phyloP scores from a whole-genome alignment of 1,140 invertebrate species.

The Anastatus disparis region DNA sequence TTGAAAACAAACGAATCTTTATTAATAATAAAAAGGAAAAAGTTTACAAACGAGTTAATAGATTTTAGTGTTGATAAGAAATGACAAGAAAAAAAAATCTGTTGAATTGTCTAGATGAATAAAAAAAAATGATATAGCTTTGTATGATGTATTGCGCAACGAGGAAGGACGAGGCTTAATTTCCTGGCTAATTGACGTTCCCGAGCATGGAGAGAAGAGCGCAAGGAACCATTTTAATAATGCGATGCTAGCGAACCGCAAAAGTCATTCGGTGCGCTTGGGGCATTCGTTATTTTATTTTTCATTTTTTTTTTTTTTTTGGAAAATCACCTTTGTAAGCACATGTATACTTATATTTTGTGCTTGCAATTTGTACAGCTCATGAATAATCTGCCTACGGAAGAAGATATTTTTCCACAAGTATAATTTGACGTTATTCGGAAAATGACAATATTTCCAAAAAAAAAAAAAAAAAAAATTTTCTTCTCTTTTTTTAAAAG shows the following conservation, averaged over 20 bases:
- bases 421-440: neutral
- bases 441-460: slow-evolving; percentile 12
- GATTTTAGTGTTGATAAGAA: neutral
- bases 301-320: slow-evolving; percentile 1
- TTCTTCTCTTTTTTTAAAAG: neutral
- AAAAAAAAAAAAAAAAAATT: no score
- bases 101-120: neutral
- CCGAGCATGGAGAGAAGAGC: no score
- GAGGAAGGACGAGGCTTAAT: slow-evolving; percentile 21
- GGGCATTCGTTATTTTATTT: no score
- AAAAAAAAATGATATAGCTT: slow-evolving; percentile 4
- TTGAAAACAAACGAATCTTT: no score
- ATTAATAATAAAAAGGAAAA: no score
- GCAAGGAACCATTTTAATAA: slow-evolving; percentile 9
- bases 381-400: neutral
- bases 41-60: neutral
- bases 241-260: neutral
- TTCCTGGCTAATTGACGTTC: slow-evolving; percentile 21
- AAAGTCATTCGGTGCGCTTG: neutral
- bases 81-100: neutral
- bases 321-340: slow-evolving; percentile 14
- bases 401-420: slow-evolving; percentile 5
- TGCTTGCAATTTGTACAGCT: no score
- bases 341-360: no score
- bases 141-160: slow-evolving; percentile 22